These are phyloP conservation scores for Euwallacea fornicatus DNA, from an alignment of 1,140 invertebrate species.

Conservation along the genomic window DNA sequence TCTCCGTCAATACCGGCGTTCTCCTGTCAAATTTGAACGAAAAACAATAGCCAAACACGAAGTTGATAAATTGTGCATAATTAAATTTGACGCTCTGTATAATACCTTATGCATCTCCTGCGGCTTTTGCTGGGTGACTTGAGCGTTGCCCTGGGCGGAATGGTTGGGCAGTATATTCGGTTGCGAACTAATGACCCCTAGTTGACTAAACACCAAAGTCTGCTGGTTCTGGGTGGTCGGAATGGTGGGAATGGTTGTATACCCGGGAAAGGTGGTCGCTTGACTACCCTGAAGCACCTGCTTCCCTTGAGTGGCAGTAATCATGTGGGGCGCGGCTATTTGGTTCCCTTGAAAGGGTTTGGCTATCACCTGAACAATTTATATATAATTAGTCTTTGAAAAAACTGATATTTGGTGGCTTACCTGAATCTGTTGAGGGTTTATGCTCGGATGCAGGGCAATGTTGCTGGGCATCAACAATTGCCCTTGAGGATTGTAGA, in stretches of 20 bases:
- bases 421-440: conserved; percentile 78
- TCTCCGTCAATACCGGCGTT: no score
- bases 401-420: no score
- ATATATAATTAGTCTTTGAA: background rate
- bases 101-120: conserved; percentile 50
- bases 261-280: conserved; percentile 64
- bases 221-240: conserved; percentile 74
- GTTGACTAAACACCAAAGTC: conserved; percentile 78
- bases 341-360: conserved; percentile 77
- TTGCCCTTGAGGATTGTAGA: conserved; percentile 77
- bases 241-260: conserved; percentile 74
- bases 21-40: no score
- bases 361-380: conserved; percentile 66
- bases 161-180: conserved; percentile 64
- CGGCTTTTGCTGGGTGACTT: conserved; percentile 54
- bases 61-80: no score
- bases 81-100: no score
- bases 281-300: conserved; percentile 64
- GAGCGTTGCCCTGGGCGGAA: conserved; percentile 47
- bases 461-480: conserved; percentile 79
- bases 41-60: no score
- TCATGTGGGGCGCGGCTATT: conserved; percentile 65
- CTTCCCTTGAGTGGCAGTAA: conserved; percentile 71
- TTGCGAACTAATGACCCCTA: conserved; percentile 73
- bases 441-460: conserved; percentile 72